Percentiles rank a stretch among this genome's conserved stretches.
Conservation (phyloP, 1,140 invertebrate species). For the Ectropis grisescens region DNA sequence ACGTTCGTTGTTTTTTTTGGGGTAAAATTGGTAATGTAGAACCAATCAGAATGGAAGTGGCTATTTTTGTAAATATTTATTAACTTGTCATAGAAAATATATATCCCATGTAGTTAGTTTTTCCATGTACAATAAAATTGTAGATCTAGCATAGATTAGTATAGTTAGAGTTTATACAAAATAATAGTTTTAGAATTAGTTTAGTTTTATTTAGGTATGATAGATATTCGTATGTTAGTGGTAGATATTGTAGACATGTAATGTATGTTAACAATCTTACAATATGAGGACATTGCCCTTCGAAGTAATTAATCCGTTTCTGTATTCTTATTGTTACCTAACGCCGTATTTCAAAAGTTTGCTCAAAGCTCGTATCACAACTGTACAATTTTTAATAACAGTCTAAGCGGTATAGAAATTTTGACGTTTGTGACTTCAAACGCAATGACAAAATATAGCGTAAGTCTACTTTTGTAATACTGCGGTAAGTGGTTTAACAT, state of each 20-base stretch:
- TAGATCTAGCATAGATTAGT: constrained; percentile 52
- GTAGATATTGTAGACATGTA: constrained; percentile 38
- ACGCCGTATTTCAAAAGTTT: no score
- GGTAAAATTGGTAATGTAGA: constrained; percentile 36
- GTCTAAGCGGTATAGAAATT: no score
- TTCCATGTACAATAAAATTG: constrained; percentile 68
- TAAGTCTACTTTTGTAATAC: no score
- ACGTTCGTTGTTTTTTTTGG: constrained; percentile 31
- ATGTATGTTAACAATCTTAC: constrained; percentile 36
- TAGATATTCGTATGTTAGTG: constrained; percentile 42
- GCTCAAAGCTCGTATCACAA: no score
- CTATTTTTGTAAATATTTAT: constrained; percentile 67
- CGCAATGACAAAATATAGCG: no score
- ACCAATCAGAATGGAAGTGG: constrained; percentile 48
- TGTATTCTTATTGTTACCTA: no score
- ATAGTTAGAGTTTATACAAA: constrained; percentile 68
- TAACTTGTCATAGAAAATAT: constrained; percentile 62
- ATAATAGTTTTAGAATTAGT: constrained; percentile 46
- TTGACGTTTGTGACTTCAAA: no score
- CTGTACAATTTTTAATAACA: no score
- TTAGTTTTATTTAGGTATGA: constrained; percentile 39
- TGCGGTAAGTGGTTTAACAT: no score
- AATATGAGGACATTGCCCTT: no score
- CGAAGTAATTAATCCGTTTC: no score
- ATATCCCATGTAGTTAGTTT: constrained; percentile 61